Base-by-base conservation (phyloP, 2,797 vertebrate genomes). In the Enteromius argenteus region DNA sequence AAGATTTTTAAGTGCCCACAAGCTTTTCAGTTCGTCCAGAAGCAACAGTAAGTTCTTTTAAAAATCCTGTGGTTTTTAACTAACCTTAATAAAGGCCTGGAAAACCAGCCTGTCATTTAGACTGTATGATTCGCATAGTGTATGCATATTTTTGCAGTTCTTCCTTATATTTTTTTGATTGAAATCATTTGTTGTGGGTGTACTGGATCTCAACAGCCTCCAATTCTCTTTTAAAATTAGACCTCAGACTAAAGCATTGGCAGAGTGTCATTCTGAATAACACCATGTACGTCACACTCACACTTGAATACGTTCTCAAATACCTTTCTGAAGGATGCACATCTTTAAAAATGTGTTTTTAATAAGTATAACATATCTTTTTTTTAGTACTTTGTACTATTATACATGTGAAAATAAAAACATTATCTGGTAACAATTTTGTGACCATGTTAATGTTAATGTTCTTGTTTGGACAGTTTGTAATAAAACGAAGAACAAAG, bases 171-270 rank as follows among this genome's bases (percentile, higher is more conserved):
- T 83, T 56, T 83, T 68, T 67, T 56, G 32, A 23, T 74, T 39
- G 27, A 46, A 64, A 35, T 51, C 7, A 30, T 51, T 82, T 82
- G 68, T 74, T 82, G 69, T 62, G 68, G 14, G 53, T 64, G 27
- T 10, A 74, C 27, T 62, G 56, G 21, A 64, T 49, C 13, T 21
- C 53, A 81, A 19, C 11, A 60, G 27, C 23, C 3, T 73, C 11
- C 35, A 44, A 6, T 72, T 72, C 37, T 46, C n/a, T 58, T 60
- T 51, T 51, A 37, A 60, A 72, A 72, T 72, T 81, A 32, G 37
- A 72, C 68, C 7, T 72, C 19, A 60, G 5, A 44, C 37, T 60
- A 19, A 81, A 49, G 68, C 37, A 13, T 30, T 73, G 39, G 27
- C 11, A 46, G 39, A 62, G 21, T 23, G 44, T 58, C 6, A 23